Conservation (phyloP, 2,888 invertebrate genomes). For the Odiellus spinosus region DNA sequence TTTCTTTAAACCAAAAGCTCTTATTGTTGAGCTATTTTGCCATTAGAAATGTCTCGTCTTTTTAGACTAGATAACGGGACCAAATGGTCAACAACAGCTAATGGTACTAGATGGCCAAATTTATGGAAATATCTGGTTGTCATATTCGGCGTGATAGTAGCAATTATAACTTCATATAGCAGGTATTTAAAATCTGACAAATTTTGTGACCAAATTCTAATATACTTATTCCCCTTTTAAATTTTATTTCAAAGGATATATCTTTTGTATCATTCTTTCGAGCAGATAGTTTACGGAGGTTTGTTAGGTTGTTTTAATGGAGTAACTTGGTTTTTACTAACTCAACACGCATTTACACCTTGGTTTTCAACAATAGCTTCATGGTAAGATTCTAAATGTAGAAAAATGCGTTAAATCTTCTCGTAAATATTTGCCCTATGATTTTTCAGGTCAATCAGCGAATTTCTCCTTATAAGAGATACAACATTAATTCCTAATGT, state of each 20-base stretch:
- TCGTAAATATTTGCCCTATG: not conserved
- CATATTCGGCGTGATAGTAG: conserved; percentile 23
- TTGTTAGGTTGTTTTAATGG: conserved; percentile 35
- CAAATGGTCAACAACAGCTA: too few species aligned
- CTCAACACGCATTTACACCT: conserved; percentile 63
- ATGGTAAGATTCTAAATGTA: conserved; percentile 42
- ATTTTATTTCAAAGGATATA: conserved; percentile 51
- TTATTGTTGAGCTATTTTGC: too few species aligned
- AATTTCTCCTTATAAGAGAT: conserved; percentile 68
- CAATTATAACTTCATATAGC: conserved; percentile 24
- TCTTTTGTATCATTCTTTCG: conserved; percentile 64
- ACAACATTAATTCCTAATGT: conserved; percentile 82
- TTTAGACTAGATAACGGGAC: too few species aligned
- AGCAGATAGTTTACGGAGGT: conserved; percentile 43
- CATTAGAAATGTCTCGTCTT: too few species aligned
- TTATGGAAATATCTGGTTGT: conserved; percentile 39
- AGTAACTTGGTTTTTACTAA: conserved; percentile 61
- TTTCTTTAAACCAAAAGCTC: too few species aligned
- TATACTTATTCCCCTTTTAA: conserved; percentile 7
- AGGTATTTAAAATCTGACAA: conserved; percentile 22
- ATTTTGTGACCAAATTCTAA: not conserved
- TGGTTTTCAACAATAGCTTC: conserved; percentile 67
- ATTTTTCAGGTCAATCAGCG: conserved; percentile 57
- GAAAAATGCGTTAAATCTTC: not conserved
- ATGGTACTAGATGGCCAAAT: conserved; percentile 26